Evolutionary conservation across 2,797 vertebrate genomes (phyloP).

Genomic region (Hemitrygon akajei): DNA sequence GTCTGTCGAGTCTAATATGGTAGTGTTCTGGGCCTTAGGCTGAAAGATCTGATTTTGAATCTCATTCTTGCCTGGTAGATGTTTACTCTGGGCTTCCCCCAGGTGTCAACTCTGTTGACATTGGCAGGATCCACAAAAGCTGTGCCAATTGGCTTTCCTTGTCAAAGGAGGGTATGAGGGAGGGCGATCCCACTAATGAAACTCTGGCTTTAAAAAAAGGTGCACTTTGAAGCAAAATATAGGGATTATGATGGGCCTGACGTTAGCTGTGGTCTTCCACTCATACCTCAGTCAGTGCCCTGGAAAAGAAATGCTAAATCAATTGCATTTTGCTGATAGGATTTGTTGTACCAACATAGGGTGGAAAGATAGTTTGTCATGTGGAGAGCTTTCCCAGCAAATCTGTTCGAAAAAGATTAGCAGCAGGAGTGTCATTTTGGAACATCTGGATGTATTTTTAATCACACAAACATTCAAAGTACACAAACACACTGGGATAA

Average conservation of each 20-base stretch:
- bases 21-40: neutral
- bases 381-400: neutral
- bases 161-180: neutral
- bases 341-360: neutral
- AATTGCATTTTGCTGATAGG: neutral
- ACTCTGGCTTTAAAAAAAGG: neutral
- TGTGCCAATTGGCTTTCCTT: neutral
- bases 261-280: neutral
- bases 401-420: neutral
- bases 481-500: neutral
- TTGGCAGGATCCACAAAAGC: neutral
- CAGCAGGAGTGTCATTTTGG: neutral
- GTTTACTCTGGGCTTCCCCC: slow-evolving; percentile 24
- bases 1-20: neutral
- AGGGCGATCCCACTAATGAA: neutral
- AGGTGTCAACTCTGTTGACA: neutral
- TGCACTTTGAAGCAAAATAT: neutral
- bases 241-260: neutral
- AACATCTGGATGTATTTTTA: slow-evolving; percentile 20
- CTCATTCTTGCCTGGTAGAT: neutral
- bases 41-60: neutral
- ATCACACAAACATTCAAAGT: slow-evolving; percentile 12
- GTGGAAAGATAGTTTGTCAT: neutral
- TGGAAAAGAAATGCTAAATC: neutral
- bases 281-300: neutral